These are phyloP conservation scores for Coreius guichenoti DNA, from an alignment of 2,797 vertebrate species.

Conservation along the genomic window DNA sequence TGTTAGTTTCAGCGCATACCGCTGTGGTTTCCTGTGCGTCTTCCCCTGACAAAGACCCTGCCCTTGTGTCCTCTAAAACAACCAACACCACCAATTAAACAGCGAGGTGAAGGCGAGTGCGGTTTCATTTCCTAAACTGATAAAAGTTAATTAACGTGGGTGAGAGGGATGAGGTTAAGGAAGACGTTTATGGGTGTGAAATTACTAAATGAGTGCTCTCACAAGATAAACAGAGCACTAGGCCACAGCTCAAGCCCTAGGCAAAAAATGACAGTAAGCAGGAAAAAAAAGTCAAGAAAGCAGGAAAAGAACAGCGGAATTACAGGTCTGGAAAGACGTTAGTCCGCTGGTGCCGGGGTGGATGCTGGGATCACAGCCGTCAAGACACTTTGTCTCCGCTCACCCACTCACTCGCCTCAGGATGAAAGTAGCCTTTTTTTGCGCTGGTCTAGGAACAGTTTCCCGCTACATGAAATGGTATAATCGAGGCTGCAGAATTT, in stretches of 20 bases:
- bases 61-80: slow-evolving; percentile 40
- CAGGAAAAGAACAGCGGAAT: slow-evolving; percentile 52
- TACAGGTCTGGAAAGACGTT: slow-evolving; percentile 60
- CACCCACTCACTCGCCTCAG: slow-evolving; percentile 51
- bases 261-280: slow-evolving; percentile 51
- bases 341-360: slow-evolving; percentile 48
- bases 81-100: slow-evolving; percentile 45
- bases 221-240: slow-evolving; percentile 60
- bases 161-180: slow-evolving; percentile 55
- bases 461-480: slow-evolving; percentile 34
- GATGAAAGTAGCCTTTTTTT: slow-evolving; percentile 42
- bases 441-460: slow-evolving; percentile 38
- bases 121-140: slow-evolving; percentile 63
- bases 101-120: slow-evolving; percentile 42
- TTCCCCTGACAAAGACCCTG: slow-evolving; percentile 39
- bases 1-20: slow-evolving; percentile 39
- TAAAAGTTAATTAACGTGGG: slow-evolving; percentile 65
- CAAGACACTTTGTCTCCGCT: slow-evolving; percentile 52
- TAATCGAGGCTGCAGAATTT: slow-evolving; percentile 40
- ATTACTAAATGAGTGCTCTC: slow-evolving; percentile 62
- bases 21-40: slow-evolving; percentile 35
- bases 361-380: slow-evolving; percentile 54
- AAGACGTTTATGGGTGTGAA: slow-evolving; percentile 63
- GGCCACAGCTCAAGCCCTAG: slow-evolving; percentile 53
- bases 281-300: slow-evolving; percentile 34